A percentile compares a stretch with the other conserved stretches of the same genome.
These are phyloP conservation scores for Branchipolynoe longqiensis DNA, from an alignment of 2,888 invertebrate species.

Conservation along the genomic window DNA sequence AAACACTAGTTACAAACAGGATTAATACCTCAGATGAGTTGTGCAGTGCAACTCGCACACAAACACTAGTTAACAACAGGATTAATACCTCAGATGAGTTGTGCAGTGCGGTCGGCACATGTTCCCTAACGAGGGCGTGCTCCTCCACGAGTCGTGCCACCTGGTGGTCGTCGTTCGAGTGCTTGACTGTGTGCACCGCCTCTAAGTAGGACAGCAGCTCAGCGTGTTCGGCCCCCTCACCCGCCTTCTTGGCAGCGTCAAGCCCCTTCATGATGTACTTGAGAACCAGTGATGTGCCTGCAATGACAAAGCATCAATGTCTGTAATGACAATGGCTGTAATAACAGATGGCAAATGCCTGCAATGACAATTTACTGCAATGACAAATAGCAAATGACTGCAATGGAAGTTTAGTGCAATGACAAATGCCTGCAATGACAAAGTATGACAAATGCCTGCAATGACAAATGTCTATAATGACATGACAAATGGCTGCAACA, in stretches of 20 bases:
- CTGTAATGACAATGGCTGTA: too few relatives aligned
- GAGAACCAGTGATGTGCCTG: slow-evolving; percentile 76
- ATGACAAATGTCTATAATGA: too few relatives aligned
- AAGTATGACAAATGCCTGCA: too few relatives aligned
- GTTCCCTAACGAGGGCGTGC: slow-evolving; percentile 85
- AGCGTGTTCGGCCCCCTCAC: slow-evolving; percentile 66
- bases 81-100: slow-evolving; percentile 85
- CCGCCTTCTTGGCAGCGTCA: slow-evolving; percentile 72
- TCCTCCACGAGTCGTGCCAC: slow-evolving; percentile 77
- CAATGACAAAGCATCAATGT: slow-evolving; percentile 45
- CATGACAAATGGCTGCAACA: too few relatives aligned
- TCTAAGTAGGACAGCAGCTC: slow-evolving; percentile 74
- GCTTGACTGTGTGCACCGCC: slow-evolving; percentile 76
- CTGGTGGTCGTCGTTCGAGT: slow-evolving; percentile 72
- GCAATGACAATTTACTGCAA: too few relatives aligned
- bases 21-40: too few relatives aligned
- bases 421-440: too few relatives aligned
- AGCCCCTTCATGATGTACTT: slow-evolving; percentile 76
- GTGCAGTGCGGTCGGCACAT: slow-evolving; percentile 86
- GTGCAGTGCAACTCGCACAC: too few relatives aligned
- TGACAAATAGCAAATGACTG: too few relatives aligned
- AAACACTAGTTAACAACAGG: neutral
- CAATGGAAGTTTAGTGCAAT: too few relatives aligned
- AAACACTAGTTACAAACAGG: too few relatives aligned
- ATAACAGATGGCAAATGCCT: too few relatives aligned